Evolutionary conservation across 2,113 vertebrate genomes (phyloP).

Genomic region (Patagioenas fasciata): DNA sequence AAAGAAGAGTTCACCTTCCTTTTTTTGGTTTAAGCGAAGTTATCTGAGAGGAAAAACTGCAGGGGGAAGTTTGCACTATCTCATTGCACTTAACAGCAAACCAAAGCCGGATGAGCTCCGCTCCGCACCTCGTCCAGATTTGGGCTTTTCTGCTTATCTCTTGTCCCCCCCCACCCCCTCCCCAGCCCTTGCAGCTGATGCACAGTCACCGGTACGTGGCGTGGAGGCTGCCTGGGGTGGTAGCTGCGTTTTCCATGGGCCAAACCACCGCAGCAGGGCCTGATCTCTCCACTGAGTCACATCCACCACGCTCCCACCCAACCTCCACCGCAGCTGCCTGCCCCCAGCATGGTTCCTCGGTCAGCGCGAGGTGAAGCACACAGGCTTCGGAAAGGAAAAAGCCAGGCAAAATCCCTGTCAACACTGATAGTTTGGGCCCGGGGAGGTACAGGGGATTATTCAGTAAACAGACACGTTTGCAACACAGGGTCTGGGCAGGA

Average conservation of each 20-base stretch:
- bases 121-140: not conserved
- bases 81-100: not conserved
- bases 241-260: not conserved
- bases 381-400: not conserved
- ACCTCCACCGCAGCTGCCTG: not conserved
- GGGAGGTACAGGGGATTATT: not conserved
- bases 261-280: not conserved
- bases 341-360: accelerated
- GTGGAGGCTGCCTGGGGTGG: not conserved
- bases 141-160: not conserved
- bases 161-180: not conserved
- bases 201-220: not conserved
- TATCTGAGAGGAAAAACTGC: not conserved
- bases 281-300: conserved; percentile 26
- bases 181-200: not conserved
- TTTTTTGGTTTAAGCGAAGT: not conserved
- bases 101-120: not conserved
- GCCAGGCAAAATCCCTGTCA: not conserved
- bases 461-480: accelerated
- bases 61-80: not conserved
- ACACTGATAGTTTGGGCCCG: not conserved
- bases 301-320: not conserved
- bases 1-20: not conserved
- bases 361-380: not conserved
- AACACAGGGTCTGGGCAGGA: too few species aligned